These are phyloP conservation scores for Pandion haliaetus DNA, from an alignment of 2,113 vertebrate genomes.

Conservation along the genomic window DNA sequence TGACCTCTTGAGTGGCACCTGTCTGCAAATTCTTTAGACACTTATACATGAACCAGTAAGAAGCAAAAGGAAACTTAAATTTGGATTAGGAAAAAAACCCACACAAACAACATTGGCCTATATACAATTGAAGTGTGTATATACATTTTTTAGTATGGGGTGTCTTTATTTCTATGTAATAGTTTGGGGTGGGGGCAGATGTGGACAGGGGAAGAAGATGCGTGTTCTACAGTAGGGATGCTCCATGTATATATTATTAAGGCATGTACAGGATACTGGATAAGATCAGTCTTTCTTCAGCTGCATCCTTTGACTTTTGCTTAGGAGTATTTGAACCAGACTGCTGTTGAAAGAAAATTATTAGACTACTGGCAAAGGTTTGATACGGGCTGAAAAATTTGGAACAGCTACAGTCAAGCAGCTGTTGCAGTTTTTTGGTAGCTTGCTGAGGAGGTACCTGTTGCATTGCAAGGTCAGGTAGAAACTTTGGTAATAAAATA, in stretches of 20 bases:
- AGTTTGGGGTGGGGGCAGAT: rapidly evolving
- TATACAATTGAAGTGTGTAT: background rate
- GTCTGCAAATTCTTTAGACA: background rate
- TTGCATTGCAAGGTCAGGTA: background rate
- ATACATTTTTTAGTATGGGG: background rate
- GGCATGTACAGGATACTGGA: background rate
- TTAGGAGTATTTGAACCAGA: background rate
- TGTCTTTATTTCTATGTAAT: background rate
- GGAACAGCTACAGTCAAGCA: background rate
- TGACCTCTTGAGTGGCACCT: background rate
- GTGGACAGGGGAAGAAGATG: background rate
- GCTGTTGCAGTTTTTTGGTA: background rate
- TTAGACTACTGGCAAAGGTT: background rate
- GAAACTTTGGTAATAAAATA: background rate
- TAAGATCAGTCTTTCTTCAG: background rate
- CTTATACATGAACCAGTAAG: background rate
- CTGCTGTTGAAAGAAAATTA: background rate
- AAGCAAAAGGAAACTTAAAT: background rate
- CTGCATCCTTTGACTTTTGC: background rate
- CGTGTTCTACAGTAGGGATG: background rate
- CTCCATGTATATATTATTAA: background rate
- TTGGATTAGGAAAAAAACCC: background rate
- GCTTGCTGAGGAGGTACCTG: background rate
- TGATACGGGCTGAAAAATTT: background rate
- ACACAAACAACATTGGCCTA: background rate